A percentile compares a stretch with the other conserved stretches of the same genome.
Evolutionary conservation across 2,888 invertebrate species (phyloP).

Genomic region (Acanthosepion esculentum): DNA sequence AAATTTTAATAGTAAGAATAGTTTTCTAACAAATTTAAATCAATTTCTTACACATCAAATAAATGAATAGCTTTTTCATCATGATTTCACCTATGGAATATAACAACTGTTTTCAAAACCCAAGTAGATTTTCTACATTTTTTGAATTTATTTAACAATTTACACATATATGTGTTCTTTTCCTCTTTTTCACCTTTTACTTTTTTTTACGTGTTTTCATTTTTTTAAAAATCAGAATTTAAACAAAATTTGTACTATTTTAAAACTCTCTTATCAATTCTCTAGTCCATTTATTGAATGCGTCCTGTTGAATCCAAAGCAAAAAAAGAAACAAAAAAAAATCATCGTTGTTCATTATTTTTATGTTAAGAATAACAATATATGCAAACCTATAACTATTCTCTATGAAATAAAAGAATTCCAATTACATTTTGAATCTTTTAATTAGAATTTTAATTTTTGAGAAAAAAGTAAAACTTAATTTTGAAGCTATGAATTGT

Average conservation of each 20-base stretch:
- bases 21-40: not conserved
- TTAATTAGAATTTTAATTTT: too few species aligned
- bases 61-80: not conserved
- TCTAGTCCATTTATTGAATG: fast-evolving
- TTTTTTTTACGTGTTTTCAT: too few species aligned
- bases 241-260: not conserved
- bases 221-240: not conserved
- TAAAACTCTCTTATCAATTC: not conserved
- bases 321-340: not conserved
- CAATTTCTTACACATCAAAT: not conserved
- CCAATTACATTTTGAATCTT: too few species aligned
- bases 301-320: not conserved
- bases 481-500: too few species aligned
- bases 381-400: too few species aligned
- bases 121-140: not conserved
- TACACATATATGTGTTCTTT: not conserved
- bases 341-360: too few species aligned
- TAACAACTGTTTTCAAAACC: not conserved
- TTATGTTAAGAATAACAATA: too few species aligned
- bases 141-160: not conserved
- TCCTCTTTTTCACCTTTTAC: not conserved
- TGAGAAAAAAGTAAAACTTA: too few species aligned
- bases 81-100: not conserved
- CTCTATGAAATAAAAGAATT: too few species aligned
- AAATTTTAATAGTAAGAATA: not conserved